Conservation (phyloP, 64 coral and sea anemone species). For the Platygyra sinensis region DNA sequence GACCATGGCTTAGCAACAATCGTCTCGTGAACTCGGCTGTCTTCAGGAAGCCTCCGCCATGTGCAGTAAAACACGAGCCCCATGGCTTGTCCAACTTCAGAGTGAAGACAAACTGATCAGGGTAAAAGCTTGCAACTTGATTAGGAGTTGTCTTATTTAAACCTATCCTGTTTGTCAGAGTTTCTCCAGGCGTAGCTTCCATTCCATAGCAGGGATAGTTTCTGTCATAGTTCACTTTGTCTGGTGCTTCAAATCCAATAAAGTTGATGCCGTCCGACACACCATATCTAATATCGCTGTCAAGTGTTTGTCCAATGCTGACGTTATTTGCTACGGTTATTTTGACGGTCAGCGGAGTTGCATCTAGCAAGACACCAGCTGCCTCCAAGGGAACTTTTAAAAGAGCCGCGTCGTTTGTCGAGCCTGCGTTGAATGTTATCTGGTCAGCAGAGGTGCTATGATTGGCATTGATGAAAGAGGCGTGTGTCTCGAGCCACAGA, state of each 20-base stretch:
- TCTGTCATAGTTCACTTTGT: constrained; percentile 1
- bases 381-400: neutral
- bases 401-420: neutral
- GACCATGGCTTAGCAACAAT: constrained; percentile 12
- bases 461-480: neutral
- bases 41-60: constrained; percentile 38
- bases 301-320: neutral
- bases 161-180: neutral
- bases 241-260: constrained; percentile 24
- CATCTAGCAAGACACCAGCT: neutral
- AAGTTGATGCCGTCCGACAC: constrained; percentile 38
- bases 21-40: constrained; percentile 41
- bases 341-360: neutral
- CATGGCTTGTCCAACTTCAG: constrained; percentile 45
- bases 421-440: neutral
- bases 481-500: neutral
- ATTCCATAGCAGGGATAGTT: neutral
- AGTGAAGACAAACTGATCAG: constrained; percentile 54
- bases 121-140: neutral
- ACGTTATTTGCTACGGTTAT: neutral
- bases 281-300: constrained; percentile 35
- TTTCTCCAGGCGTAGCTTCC: constrained; percentile 1
- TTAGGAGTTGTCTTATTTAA: neutral
- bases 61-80: constrained; percentile 54
- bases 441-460: neutral